Evolutionary conservation across 2,113 vertebrate species (phyloP).

Genomic region (Leiothrix lutea): DNA sequence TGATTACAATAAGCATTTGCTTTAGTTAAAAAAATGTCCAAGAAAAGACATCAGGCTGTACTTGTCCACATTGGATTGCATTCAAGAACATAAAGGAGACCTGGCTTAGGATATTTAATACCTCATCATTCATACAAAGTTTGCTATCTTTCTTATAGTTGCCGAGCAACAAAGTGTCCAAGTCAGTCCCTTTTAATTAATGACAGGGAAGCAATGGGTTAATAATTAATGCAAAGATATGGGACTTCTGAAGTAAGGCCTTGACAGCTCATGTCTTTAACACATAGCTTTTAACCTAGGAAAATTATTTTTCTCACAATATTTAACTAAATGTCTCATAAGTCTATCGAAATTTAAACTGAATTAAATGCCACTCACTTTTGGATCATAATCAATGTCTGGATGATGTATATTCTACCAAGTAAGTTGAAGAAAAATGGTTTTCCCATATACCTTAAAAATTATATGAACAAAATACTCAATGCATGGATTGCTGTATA

Average conservation of each 20-base stretch:
- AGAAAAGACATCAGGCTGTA: neutral
- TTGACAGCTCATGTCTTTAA: neutral
- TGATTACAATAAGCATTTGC: neutral
- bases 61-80: neutral
- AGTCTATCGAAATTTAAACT: neutral
- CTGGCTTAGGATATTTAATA: neutral
- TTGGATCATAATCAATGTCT: neutral
- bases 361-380: neutral
- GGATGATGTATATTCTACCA: neutral
- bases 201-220: neutral
- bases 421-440: neutral
- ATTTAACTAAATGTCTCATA: neutral
- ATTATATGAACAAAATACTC: neutral
- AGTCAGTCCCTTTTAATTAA: neutral
- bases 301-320: neutral
- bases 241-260: neutral
- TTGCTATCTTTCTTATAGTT: neutral
- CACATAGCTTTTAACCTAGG: neutral
- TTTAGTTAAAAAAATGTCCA: neutral
- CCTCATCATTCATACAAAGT: neutral
- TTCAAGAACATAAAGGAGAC: neutral
- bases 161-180: neutral
- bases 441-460: neutral
- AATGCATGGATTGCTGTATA: neutral
- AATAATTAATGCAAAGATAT: neutral